Percentiles rank a stretch among this genome's conserved stretches.
Evolutionary conservation across 2,797 vertebrate species (phyloP).

Genomic region (Hozukius guyotensis): DNA sequence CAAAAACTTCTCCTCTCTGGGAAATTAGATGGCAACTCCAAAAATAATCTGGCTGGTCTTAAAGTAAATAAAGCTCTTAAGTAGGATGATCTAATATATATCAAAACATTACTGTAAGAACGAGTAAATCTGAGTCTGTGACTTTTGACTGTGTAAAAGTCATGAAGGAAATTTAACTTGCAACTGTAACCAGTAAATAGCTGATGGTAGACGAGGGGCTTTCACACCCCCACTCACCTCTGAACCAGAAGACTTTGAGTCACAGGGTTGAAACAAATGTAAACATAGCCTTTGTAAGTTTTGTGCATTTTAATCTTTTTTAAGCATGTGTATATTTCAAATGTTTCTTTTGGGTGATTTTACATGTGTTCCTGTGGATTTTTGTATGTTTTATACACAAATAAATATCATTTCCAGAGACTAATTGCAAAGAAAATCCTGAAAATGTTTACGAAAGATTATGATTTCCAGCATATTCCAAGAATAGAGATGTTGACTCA

Average conservation of each 20-base stretch:
- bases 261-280: not conserved
- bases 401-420: constrained; percentile 21
- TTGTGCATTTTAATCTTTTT: not conserved
- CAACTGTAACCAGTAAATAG: not conserved
- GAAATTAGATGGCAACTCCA: not conserved
- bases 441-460: not conserved
- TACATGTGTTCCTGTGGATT: not conserved
- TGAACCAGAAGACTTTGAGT: not conserved
- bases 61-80: not conserved
- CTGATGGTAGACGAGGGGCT: not conserved
- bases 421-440: not conserved
- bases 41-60: not conserved
- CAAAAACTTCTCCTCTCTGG: not conserved
- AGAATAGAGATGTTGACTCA: not conserved
- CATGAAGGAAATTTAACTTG: not conserved
- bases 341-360: not conserved
- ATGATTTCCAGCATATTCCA: not conserved
- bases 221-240: not conserved
- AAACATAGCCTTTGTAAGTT: not conserved
- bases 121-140: not conserved
- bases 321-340: not conserved
- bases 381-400: constrained; percentile 20
- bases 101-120: not conserved
- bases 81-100: not conserved
- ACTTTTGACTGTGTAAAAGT: not conserved